phyloP scores from a whole-genome alignment of 2,113 vertebrate species.

The Gymnocephalus cernua region DNA sequence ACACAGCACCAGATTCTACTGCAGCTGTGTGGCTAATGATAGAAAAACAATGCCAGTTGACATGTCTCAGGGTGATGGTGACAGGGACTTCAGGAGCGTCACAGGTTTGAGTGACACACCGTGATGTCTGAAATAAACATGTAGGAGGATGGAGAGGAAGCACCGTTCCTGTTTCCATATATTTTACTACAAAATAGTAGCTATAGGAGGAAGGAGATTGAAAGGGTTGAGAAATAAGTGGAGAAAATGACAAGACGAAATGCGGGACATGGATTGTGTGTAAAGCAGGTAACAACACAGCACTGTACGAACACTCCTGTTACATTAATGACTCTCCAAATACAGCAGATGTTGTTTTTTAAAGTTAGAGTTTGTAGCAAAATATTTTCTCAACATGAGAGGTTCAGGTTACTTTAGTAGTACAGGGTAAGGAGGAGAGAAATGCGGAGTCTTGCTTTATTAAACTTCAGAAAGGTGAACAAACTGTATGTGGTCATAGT shows the following conservation, averaged over 20 bases:
- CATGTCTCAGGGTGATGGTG: conserved; percentile 48
- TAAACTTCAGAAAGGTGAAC: not conserved
- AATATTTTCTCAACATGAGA: not conserved
- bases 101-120: conserved; percentile 42
- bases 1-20: conserved; percentile 1
- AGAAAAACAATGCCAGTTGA: conserved; percentile 53
- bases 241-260: conserved; percentile 5
- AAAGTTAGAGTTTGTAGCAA: not conserved
- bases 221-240: conserved; percentile 28
- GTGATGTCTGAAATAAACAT: conserved; percentile 56
- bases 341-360: not conserved
- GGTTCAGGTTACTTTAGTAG: not conserved
- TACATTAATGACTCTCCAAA: not conserved
- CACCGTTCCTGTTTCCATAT: conserved; percentile 12
- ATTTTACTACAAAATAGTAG: conserved; percentile 37
- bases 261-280: conserved; percentile 20
- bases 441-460: not conserved
- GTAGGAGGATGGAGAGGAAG: conserved; percentile 60
- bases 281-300: conserved; percentile 6
- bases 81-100: conserved; percentile 49
- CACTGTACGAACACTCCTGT: not conserved
- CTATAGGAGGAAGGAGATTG: conserved; percentile 5
- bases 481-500: not conserved
- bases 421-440: not conserved
- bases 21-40: conserved; percentile 58